These are phyloP conservation scores for Hirtodrosophila cameraria DNA, from an alignment of 2,888 invertebrate species.

Conservation along the genomic window DNA sequence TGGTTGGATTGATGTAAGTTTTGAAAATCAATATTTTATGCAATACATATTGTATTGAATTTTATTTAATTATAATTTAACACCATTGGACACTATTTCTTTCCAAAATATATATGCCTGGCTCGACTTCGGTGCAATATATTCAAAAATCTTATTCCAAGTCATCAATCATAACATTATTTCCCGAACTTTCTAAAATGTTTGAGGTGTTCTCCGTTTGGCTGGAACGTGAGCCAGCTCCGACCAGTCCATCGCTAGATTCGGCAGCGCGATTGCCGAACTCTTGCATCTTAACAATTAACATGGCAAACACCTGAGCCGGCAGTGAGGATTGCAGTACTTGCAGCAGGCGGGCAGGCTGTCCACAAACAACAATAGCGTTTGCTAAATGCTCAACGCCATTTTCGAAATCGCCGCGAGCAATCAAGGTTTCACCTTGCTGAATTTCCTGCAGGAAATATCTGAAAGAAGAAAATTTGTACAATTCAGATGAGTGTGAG, in stretches of 20 bases:
- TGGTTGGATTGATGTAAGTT: slow-evolving; percentile 47
- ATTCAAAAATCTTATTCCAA: slow-evolving; percentile 76
- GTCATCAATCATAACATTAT: slow-evolving; percentile 80
- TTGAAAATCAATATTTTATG: slow-evolving; percentile 39
- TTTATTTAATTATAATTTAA: slow-evolving; percentile 48
- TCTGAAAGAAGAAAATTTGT: slow-evolving; percentile 65
- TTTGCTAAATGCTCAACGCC: slow-evolving; percentile 98
- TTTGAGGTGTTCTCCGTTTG: slow-evolving; percentile 63
- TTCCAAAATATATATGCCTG: slow-evolving; percentile 51
- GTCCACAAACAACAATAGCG: slow-evolving; percentile 98
- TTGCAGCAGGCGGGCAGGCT: slow-evolving; percentile 85
- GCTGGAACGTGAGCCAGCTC: slow-evolving; percentile 56
- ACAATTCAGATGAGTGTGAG: too few species aligned
- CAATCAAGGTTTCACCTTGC: slow-evolving; percentile 95
- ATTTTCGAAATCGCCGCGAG: slow-evolving; percentile 93
- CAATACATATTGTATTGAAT: slow-evolving; percentile 43
- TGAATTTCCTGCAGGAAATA: slow-evolving; percentile 91
- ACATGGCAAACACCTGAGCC: slow-evolving; percentile 95
- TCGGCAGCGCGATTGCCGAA: slow-evolving; percentile 81
- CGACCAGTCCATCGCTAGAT: slow-evolving; percentile 72
- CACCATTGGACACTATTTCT: slow-evolving; percentile 57
- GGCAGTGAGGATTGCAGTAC: slow-evolving; percentile 96
- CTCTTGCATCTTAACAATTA: slow-evolving; percentile 89
- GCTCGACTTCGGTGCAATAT: slow-evolving; percentile 17
- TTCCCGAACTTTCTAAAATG: slow-evolving; percentile 68